phyloP scores from a whole-genome alignment of 2,797 vertebrate species.

The Nasua narica region DNA sequence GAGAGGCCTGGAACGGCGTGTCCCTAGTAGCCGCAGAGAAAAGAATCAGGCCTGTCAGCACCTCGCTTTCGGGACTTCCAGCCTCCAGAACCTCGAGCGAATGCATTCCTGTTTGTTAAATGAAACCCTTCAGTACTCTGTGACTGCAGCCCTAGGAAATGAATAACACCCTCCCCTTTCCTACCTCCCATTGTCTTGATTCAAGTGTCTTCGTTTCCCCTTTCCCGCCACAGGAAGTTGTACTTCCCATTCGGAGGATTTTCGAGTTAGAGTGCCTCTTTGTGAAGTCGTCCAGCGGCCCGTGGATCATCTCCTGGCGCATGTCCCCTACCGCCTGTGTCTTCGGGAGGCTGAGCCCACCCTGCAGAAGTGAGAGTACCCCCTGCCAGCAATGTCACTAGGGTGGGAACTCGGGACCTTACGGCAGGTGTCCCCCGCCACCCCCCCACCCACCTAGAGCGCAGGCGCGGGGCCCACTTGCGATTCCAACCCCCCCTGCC shows the following conservation, averaged over 20 bases:
- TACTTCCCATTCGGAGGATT: neutral
- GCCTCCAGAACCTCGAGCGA: neutral
- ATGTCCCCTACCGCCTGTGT: neutral
- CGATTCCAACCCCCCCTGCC: too few relatives aligned
- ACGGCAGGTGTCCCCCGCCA: neutral
- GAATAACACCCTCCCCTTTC: neutral
- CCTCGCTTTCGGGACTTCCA: neutral
- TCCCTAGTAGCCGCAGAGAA: neutral
- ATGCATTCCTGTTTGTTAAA: neutral
- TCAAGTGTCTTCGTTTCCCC: neutral
- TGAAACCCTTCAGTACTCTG: neutral
- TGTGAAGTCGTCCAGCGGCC: neutral
- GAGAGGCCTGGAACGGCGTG: neutral
- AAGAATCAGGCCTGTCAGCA: neutral
- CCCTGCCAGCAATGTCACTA: rapidly evolving
- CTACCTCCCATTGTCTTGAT: neutral
- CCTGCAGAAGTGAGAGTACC: neutral
- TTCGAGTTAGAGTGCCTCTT: neutral
- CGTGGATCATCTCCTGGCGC: neutral
- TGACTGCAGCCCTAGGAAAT: neutral
- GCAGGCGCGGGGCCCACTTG: neutral
- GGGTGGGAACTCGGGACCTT: neutral
- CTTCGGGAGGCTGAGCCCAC: neutral
- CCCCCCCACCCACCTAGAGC: too few relatives aligned
- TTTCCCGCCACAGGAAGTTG: neutral